A percentile compares a stretch with the other conserved stretches of the same genome.
These are phyloP conservation scores for Hylaea fasciaria DNA, from an alignment of 2,888 invertebrate genomes.

Conservation along the genomic window DNA sequence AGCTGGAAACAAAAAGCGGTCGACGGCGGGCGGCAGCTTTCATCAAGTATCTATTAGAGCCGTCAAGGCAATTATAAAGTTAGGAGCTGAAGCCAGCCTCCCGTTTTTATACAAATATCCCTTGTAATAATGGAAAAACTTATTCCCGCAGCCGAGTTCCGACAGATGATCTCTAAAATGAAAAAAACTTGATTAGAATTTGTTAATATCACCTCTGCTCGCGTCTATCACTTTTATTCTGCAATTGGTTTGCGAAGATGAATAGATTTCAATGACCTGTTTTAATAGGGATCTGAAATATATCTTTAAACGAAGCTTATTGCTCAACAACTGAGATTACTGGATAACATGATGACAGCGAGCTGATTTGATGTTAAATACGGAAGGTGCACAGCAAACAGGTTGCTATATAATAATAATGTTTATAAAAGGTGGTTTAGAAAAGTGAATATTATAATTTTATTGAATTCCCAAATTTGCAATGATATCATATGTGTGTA, in stretches of 20 bases:
- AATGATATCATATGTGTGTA: no score
- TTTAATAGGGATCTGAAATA: not conserved
- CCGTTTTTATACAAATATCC: slow-evolving; percentile 80
- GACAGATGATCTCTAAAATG: slow-evolving; percentile 73
- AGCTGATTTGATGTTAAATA: no score
- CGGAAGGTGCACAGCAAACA: no score
- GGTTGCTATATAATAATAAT: no score
- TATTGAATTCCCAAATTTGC: no score
- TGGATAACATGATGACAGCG: no score
- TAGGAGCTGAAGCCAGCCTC: slow-evolving; percentile 50
- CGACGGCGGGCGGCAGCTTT: slow-evolving; percentile 71
- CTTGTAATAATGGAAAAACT: slow-evolving; percentile 80
- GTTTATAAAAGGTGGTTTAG: no score
- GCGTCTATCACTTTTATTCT: slow-evolving; percentile 31
- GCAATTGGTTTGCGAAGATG: not conserved
- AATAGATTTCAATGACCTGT: not conserved
- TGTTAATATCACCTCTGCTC: slow-evolving; percentile 50
- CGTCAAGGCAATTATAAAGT: slow-evolving; percentile 83
- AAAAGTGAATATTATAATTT: no score
- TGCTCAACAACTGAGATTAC: no score
- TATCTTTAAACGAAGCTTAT: not conserved
- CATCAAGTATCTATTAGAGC: slow-evolving; percentile 81
- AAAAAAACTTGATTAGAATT: slow-evolving; percentile 60
- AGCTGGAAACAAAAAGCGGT: slow-evolving; percentile 71
- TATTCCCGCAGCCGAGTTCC: slow-evolving; percentile 66